Conservation (phyloP, 2,113 vertebrate genomes). For the Anas platyrhynchos region DNA sequence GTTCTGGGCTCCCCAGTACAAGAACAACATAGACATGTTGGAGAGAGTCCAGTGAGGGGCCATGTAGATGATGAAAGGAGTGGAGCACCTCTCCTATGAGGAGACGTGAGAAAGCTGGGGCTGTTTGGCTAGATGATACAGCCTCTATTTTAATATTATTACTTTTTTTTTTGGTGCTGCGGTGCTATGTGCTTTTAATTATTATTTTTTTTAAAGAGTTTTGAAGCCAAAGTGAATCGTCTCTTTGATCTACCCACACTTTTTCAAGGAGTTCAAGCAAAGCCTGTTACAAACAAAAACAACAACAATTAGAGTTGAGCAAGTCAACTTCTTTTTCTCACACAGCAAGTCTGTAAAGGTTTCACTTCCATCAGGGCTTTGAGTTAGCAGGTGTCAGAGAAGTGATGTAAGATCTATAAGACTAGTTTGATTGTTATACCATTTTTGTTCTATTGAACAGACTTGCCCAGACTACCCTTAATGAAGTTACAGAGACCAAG, state of each 20-base stretch:
- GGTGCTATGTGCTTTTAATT: background rate
- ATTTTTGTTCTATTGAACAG: background rate
- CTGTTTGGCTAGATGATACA: background rate
- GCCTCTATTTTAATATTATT: background rate
- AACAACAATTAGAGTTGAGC: background rate
- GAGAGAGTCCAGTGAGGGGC: background rate
- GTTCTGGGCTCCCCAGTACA: background rate
- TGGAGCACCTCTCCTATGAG: background rate
- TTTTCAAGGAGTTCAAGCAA: background rate
- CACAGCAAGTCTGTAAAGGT: background rate
- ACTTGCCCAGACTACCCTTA: background rate
- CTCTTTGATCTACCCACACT: background rate
- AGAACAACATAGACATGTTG: background rate
- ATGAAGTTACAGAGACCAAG: background rate
- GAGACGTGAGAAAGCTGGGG: background rate
- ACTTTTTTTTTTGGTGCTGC: background rate
- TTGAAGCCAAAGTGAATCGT: background rate
- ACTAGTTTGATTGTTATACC: background rate
- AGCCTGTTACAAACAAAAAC: background rate
- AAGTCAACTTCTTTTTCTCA: background rate
- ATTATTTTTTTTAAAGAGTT: background rate
- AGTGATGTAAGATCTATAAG: background rate
- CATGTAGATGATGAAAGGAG: background rate
- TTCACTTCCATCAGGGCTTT: background rate
- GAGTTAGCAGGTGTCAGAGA: background rate